These are phyloP conservation scores for Calameuta idolon DNA, from an alignment of 2,888 invertebrate genomes.

Conservation along the genomic window DNA sequence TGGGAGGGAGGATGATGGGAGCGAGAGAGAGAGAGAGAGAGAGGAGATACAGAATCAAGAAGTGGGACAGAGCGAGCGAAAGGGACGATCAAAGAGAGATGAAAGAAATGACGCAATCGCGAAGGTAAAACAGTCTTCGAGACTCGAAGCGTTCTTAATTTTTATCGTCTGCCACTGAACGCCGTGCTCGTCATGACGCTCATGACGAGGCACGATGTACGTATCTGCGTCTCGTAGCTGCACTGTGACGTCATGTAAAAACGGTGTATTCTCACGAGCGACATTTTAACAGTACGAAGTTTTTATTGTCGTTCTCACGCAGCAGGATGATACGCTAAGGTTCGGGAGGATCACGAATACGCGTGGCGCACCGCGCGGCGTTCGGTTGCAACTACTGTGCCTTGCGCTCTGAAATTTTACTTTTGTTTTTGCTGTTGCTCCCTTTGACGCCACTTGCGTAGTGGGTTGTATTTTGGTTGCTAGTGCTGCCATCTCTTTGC, in stretches of 20 bases:
- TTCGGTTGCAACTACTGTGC: background rate
- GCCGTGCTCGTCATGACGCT: background rate
- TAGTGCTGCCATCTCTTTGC: background rate
- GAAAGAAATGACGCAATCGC: background rate
- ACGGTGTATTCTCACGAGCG: background rate
- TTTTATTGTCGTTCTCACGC: background rate
- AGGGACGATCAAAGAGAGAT: background rate
- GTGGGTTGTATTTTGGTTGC: background rate
- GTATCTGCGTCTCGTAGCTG: background rate
- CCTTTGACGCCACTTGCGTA: background rate
- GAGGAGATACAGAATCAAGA: background rate
- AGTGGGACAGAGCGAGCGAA: background rate
- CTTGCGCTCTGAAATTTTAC: background rate
- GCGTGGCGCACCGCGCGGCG: conserved; percentile 3
- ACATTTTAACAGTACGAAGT: background rate
- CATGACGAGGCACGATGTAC: background rate
- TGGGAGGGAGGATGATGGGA: background rate
- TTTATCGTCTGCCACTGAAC: background rate
- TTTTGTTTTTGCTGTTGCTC: background rate
- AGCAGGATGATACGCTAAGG: background rate
- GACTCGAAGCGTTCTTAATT: background rate
- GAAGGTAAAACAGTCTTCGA: background rate
- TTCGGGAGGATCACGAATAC: background rate
- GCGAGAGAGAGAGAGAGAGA: background rate
- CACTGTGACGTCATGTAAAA: background rate